Conservation (phyloP, 2,113 vertebrate genomes). For the Balaenoptera acutorostrata region DNA sequence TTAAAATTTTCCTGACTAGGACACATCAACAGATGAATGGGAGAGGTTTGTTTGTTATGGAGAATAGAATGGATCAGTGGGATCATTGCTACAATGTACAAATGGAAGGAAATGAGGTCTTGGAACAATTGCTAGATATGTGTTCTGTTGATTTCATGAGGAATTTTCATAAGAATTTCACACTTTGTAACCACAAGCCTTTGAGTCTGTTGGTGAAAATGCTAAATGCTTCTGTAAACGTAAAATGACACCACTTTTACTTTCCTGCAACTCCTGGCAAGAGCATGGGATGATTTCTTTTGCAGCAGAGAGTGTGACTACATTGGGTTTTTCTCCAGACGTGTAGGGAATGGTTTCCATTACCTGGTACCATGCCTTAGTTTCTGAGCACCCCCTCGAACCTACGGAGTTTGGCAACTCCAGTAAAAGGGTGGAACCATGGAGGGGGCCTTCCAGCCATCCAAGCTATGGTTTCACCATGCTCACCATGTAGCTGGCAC, state of each 20-base stretch:
- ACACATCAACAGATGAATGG: neutral
- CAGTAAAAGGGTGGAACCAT: slow-evolving; percentile 9
- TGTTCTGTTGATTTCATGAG: slow-evolving; percentile 65
- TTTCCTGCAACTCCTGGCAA: slow-evolving; percentile 48
- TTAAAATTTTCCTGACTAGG: neutral
- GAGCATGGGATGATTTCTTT: slow-evolving; percentile 60
- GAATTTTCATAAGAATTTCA: slow-evolving; percentile 80
- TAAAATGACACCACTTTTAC: slow-evolving; percentile 68
- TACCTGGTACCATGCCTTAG: slow-evolving; percentile 63
- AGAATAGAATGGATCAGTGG: slow-evolving; percentile 59
- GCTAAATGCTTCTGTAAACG: slow-evolving; percentile 73
- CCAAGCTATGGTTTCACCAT: slow-evolving; percentile 28
- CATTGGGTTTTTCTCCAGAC: slow-evolving; percentile 44
- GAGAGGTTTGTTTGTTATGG: neutral
- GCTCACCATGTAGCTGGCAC: slow-evolving; percentile 54
- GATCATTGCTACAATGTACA: slow-evolving; percentile 44
- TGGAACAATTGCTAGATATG: slow-evolving; percentile 60
- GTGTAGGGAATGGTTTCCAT: slow-evolving; percentile 67
- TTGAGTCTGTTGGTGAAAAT: slow-evolving; percentile 75
- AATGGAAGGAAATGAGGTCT: slow-evolving; percentile 23
- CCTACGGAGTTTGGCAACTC: slow-evolving; percentile 51
- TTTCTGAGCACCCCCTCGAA: slow-evolving; percentile 47
- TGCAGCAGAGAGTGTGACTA: slow-evolving; percentile 44
- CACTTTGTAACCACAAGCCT: slow-evolving; percentile 75
- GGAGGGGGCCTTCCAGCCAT: slow-evolving; percentile 28